Base-by-base conservation (phyloP, 2,888 invertebrate species). In the Shargacucullia verbasci region DNA sequence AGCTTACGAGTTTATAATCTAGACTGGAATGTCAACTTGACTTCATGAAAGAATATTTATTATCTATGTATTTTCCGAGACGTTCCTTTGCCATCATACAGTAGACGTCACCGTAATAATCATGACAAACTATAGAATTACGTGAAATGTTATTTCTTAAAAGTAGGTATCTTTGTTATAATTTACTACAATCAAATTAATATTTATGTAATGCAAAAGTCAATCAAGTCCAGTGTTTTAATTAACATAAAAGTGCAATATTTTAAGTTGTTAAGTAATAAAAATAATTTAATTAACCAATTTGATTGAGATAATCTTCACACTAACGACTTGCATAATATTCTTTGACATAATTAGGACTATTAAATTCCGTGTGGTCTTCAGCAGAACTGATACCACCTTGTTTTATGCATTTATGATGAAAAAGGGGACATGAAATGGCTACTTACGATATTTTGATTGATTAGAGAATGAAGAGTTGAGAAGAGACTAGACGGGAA, bases 291-390 rank as follows among this genome's bases (percentile, higher is more conserved):
- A 58, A 66, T 70, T 62, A 60, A 58, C 41, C 45, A 44, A 70
- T 67, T 65, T 67, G 37, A 49, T 66, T 57, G 44, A 66, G 43
- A 60, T 71, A 44, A 71, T 41, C 66, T 34, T 57, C 53, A 71
- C 53, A 49, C 34, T 41, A 53, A 70, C 58, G 46, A 52, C 53
- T 41, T 15, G 14, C 43, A 20, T 10, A 41, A 11, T 20, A 20
- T 20, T 20, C 40, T 69, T 58, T 49, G 41, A 53, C 39, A 49
- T 53, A 46, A 25, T 39, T 31, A 64, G 39, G 41, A 38, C 35
- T 43, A 64, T 39, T 46, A 29, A 29, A 31, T 14, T 52, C 33
- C 49, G 67, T 67, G 67, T 70, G 67, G 67, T 67, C 67, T 64
- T 20, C 9, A 8, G 29, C 11, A 4, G 12, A 44, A 5, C 20